Percentiles rank a stretch among this genome's conserved stretches.
These are phyloP conservation scores for Rhinoraja longicauda DNA, from an alignment of 2,797 vertebrate genomes.

Conservation along the genomic window DNA sequence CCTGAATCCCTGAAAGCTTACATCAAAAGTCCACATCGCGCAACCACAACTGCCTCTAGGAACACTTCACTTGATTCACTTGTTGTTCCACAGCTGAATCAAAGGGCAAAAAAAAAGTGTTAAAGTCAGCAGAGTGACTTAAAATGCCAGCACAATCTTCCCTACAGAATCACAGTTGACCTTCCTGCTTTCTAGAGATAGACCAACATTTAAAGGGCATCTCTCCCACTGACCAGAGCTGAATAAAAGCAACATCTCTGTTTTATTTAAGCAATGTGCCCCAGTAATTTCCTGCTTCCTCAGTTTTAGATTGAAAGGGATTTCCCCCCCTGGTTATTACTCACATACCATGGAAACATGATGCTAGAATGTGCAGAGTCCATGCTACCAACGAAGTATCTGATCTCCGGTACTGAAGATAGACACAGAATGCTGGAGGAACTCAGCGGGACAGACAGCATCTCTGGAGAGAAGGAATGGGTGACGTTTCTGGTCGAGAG, in stretches of 20 bases:
- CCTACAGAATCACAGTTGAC: not conserved
- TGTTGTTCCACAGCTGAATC: not conserved
- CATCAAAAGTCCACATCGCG: too few relatives aligned
- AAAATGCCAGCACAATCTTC: rapidly evolving
- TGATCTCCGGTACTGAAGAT: too few relatives aligned
- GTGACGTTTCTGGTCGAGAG: too few relatives aligned
- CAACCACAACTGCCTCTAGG: too few relatives aligned
- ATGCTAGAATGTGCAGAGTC: not conserved
- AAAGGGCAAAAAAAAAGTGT: not conserved
- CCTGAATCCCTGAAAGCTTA: too few relatives aligned
- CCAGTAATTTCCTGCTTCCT: not conserved
- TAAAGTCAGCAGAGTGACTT: not conserved
- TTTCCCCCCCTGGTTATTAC: not conserved
- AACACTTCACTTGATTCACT: not conserved
- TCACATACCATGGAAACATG: not conserved
- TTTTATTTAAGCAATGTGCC: not conserved
- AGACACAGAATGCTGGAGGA: too few relatives aligned
- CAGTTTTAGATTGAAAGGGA: not conserved
- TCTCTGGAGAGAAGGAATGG: too few relatives aligned
- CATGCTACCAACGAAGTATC: not conserved
- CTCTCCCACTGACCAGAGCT: not conserved
- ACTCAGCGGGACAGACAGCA: too few relatives aligned
- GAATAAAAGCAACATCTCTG: not conserved
- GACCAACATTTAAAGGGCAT: not conserved
- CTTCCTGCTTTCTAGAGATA: not conserved